Percentiles rank a stretch among this genome's conserved stretches.
Conservation (phyloP, 1,140 invertebrate species). For the Magallana gigas region DNA sequence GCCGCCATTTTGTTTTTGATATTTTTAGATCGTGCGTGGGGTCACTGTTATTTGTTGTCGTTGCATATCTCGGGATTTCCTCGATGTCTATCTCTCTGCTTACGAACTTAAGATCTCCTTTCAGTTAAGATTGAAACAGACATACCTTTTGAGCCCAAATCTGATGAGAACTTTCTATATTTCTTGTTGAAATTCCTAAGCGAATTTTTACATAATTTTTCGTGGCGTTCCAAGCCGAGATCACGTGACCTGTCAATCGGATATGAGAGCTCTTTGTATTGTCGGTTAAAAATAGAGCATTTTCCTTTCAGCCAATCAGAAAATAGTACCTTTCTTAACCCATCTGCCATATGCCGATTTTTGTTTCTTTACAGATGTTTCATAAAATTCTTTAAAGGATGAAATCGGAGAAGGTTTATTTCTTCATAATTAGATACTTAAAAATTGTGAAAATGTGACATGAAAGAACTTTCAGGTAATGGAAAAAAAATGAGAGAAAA, state of each 20-base stretch:
- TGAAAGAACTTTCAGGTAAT: no score
- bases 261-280: not conserved
- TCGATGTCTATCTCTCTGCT: not conserved
- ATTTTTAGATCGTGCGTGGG: constrained; percentile 46
- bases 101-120: constrained; percentile 42
- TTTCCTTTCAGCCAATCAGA: constrained; percentile 14
- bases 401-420: no score
- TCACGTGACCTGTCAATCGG: constrained; percentile 46
- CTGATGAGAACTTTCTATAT: constrained; percentile 24
- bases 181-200: constrained; percentile 12
- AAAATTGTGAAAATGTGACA: no score
- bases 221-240: constrained; percentile 27
- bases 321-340: not conserved
- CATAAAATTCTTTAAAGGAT: no score
- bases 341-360: no score
- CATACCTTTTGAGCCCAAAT: constrained; percentile 40
- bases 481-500: no score
- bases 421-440: no score
- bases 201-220: constrained; percentile 30
- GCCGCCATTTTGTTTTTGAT: constrained; percentile 49
- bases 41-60: constrained; percentile 26
- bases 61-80: not conserved
- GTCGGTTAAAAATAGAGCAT: constrained; percentile 4
- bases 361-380: no score
- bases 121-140: not conserved